Base-by-base conservation (phyloP, 2,113 vertebrate genomes). In the Pipra filicauda region DNA sequence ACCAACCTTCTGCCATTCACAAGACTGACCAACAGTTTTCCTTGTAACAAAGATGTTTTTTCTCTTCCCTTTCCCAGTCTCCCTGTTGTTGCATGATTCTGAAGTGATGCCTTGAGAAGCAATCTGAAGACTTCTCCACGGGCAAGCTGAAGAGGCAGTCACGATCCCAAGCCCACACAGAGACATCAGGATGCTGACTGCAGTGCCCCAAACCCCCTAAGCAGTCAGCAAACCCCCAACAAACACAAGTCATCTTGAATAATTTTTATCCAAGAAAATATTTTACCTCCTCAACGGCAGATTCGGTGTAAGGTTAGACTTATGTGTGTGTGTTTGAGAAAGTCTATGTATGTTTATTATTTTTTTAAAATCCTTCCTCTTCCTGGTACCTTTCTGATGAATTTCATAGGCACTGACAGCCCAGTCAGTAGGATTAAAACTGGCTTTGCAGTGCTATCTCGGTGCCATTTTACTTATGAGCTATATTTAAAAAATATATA, bases 391-490 rank as follows among this genome's bases (percentile, higher is more conserved):
- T 59, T 64, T 71, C 79, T 82, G 57, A 73, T 24, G 6, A 91
- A 88, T 88, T 92, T 82, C 64, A 83, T 39, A 90, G 81, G 73
- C 35, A 78, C 73, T 70, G 76, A 85, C 69, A 92, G 83, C 49
- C 37, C 77, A 67, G 57, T 13, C 54, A 92, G 74, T 24, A 89
- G 41, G 59, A 95, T 84, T 92, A 70, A 89, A 93, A 88, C 37
- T 89, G 58, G 88, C 81, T 92, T 78, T 43, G 49, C 0, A 3
- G 10, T 74, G 35, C 59, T 88, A 91, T 44, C 64, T 59, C 46
- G 31, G 62, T 52, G 71, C 61, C 77, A 95, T 86, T 77, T 94
- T 74, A 81, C 33, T 89, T 81, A 95, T 52, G 39, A 95, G 46
- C 27, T 84, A 1, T 19, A 92, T 74, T 80, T 31, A 2, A 73